Percentiles rank a stretch among this genome's conserved stretches.
Evolutionary conservation across 2,888 invertebrate species (phyloP).

Genomic region (Caenorhabditis drosophilae): DNA sequence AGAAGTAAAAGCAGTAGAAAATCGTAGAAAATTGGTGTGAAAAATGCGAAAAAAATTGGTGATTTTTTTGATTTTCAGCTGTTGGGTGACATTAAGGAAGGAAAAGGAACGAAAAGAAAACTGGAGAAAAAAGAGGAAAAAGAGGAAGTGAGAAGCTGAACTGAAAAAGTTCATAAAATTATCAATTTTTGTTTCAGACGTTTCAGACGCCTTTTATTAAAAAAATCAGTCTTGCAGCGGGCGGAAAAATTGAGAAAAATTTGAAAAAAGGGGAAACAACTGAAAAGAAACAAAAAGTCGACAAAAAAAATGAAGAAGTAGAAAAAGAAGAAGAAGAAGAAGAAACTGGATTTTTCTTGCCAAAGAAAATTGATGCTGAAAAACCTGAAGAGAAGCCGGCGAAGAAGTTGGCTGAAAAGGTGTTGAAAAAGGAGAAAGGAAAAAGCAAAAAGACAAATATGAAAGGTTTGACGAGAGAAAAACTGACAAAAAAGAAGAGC

Average conservation of each 20-base stretch:
- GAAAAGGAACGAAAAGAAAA: constrained; percentile 1
- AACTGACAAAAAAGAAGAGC: constrained; percentile 15
- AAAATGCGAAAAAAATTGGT: neutral
- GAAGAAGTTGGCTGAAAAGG: constrained; percentile 3
- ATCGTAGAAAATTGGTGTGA: constrained; percentile 20
- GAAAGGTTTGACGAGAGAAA: too few species aligned
- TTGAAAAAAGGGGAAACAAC: neutral
- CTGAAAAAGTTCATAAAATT: too few species aligned
- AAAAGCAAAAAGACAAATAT: too few species aligned
- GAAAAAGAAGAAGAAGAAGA: constrained; percentile 17
- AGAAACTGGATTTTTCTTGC: constrained; percentile 20
- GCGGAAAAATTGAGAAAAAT: constrained; percentile 20
- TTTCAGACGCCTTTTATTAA: constrained; percentile 20
- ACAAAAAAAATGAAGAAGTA: neutral
- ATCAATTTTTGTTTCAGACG: too few species aligned
- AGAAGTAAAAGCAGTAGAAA: constrained; percentile 13
- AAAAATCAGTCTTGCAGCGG: constrained; percentile 25
- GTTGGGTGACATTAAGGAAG: constrained; percentile 19
- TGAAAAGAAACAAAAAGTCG: neutral
- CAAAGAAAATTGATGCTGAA: constrained; percentile 2
- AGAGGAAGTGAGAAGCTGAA: constrained; percentile 3
- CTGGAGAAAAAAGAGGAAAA: neutral
- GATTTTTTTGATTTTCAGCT: constrained; percentile 16
- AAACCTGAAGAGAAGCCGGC: neutral
- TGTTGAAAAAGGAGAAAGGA: constrained; percentile 8